Evolutionary conservation across 2,888 invertebrate species (phyloP).

Genomic region (Marasmarcha lunaedactyla): DNA sequence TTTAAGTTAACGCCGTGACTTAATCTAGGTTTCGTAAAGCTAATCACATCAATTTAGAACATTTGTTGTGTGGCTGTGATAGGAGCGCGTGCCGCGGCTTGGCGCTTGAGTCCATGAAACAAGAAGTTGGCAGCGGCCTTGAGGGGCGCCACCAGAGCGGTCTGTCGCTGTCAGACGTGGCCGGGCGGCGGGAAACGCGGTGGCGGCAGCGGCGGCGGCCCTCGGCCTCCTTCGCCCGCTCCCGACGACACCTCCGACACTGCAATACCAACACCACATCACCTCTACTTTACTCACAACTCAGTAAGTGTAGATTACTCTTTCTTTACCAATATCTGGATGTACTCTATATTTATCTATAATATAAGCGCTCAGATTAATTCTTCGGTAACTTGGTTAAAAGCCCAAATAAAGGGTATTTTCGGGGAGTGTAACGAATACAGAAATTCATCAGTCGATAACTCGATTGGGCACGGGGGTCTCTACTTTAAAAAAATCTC

Average conservation of each 20-base stretch:
- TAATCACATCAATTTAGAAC: slow-evolving; percentile 70
- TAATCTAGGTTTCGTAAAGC: slow-evolving; percentile 53
- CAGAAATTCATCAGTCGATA: too few species aligned
- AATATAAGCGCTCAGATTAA: too few species aligned
- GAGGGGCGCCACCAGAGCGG: slow-evolving; percentile 67
- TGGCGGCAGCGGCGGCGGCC: slow-evolving; percentile 86
- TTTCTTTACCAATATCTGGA: too few species aligned
- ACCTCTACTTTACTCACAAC: slow-evolving; percentile 10
- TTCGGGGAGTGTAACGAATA: too few species aligned
- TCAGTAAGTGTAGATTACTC: too few species aligned
- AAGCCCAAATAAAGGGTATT: too few species aligned
- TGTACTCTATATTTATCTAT: too few species aligned
- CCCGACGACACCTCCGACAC: slow-evolving; percentile 90
- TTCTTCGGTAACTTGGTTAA: too few species aligned
- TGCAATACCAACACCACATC: slow-evolving; percentile 52
- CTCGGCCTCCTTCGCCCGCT: slow-evolving; percentile 77
- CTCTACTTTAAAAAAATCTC: too few species aligned
- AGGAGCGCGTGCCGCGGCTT: slow-evolving; percentile 50
- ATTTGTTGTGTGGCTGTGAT: slow-evolving; percentile 67
- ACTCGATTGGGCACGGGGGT: too few species aligned
- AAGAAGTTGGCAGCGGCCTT: slow-evolving; percentile 79
- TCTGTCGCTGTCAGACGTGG: slow-evolving; percentile 84
- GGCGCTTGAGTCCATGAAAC: slow-evolving; percentile 74
- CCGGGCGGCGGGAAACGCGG: slow-evolving; percentile 81
- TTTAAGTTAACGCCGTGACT: slow-evolving; percentile 61